Evolutionary conservation across 2,888 invertebrate genomes (phyloP).

Genomic region (Habroteleia sp.): DNA sequence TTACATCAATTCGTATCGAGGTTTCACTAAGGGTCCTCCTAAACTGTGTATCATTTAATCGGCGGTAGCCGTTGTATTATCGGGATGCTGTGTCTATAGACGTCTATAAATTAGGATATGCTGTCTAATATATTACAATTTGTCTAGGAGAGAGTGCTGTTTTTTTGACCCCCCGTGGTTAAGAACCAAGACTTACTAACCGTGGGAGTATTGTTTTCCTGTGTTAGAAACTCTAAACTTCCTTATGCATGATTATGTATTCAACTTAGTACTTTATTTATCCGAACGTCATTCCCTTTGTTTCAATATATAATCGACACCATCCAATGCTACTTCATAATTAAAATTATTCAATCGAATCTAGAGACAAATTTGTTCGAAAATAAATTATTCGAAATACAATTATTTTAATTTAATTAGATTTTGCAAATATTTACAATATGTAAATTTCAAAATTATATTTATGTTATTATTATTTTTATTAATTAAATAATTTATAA

Average conservation of each 20-base stretch:
- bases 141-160: slow-evolving; percentile 65
- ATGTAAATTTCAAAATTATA: too few relatives aligned
- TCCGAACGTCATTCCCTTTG: neutral
- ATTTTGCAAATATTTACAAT: too few relatives aligned
- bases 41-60: slow-evolving; percentile 51
- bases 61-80: slow-evolving; percentile 60
- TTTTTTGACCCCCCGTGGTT: slow-evolving; percentile 61
- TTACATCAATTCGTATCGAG: slow-evolving; percentile 17
- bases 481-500: too few relatives aligned
- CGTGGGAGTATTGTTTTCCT: slow-evolving; percentile 64
- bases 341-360: too few relatives aligned
- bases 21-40: slow-evolving; percentile 18
- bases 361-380: too few relatives aligned
- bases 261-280: slow-evolving; percentile 15
- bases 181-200: slow-evolving; percentile 52
- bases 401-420: too few relatives aligned
- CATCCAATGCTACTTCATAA: too few relatives aligned
- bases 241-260: slow-evolving; percentile 19
- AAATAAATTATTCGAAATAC: too few relatives aligned
- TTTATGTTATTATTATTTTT: too few relatives aligned
- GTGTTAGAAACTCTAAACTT: slow-evolving; percentile 42
- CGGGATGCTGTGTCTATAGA: slow-evolving; percentile 57
- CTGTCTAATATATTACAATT: slow-evolving; percentile 66
- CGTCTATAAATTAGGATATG: slow-evolving; percentile 62
- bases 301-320: neutral